Evolutionary conservation across 2,797 vertebrate genomes (phyloP), one percentile per base, ranked within the genome.

Genomic region (Lithobates sylvaticus): DNA sequence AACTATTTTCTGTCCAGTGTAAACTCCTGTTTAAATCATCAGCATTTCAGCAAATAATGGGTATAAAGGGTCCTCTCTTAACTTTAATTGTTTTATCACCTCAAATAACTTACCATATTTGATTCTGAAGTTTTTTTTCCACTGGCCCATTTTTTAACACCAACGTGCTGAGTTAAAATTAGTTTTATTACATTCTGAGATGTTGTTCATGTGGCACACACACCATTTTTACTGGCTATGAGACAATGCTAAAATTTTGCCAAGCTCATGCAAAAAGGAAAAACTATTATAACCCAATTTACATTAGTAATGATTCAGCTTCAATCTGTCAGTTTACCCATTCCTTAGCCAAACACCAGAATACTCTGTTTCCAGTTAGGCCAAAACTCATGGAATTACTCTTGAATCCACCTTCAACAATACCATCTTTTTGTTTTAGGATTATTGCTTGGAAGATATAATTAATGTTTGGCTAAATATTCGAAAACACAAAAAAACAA

Each of bases 211-310:
- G 32, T 76, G 65, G 78, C 61, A 44, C 34, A 70, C 23, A 84
- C 29, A 47, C n/a, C 78, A 80, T 80, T 80, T 74, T 76, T 81
- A 65, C 44, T 86, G 84, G 84, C 84, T 27, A 36, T 27, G 69
- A 12, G 50, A 80, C 70, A 73, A 81, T 73, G 42, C 54, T 68
- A 75, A 86, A 76, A 69, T 81, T 18, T 23, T 69, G 70, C 4
- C 70, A 50, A 15, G 16, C 23, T 61, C 42, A 34, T 68, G 78
- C 21, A 76, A 76, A 81, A 13, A 75, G 84, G 84, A 81, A 86
- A 86, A 71, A 61, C 3, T 72, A 85, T 72, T 58, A 78, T 71
- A 47, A 29, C 13, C 8, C 36, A 13, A 26, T 71, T 72, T 64
- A 26, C 39, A 39, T 78, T 61, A 13, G 50, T 5, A 21, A 83